phyloP scores from a whole-genome alignment of 2,888 invertebrate genomes.

The Drosophila limbata region DNA sequence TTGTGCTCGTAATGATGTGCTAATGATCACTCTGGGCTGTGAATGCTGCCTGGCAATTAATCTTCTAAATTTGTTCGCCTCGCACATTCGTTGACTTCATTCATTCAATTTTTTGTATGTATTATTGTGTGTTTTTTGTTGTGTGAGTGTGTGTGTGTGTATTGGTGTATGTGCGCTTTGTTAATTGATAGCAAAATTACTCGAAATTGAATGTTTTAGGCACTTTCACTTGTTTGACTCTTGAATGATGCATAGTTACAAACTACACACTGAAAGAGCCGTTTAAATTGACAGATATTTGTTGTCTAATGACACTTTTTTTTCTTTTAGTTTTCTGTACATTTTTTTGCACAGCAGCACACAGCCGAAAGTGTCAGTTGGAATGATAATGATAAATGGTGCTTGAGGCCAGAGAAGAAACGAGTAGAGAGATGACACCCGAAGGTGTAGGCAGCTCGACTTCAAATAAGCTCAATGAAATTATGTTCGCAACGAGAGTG shows the following conservation, averaged over 20 bases:
- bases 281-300: constrained; percentile 63
- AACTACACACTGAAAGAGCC: constrained; percentile 43
- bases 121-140: background rate
- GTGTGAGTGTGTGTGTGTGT: constrained; percentile 1
- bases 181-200: constrained; percentile 81
- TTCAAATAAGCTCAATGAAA: constrained; percentile 19
- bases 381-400: constrained; percentile 54
- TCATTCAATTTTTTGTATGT: constrained; percentile 16
- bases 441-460: constrained; percentile 7
- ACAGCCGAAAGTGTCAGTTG: constrained; percentile 48
- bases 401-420: constrained; percentile 30
- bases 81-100: constrained; percentile 26
- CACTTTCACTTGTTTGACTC: constrained; percentile 70
- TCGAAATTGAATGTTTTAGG: constrained; percentile 72
- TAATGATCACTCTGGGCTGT: constrained; percentile 61
- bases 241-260: constrained; percentile 44
- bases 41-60: constrained; percentile 62
- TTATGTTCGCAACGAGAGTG: background rate
- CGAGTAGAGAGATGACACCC: constrained; percentile 2
- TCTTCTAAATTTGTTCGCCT: constrained; percentile 55
- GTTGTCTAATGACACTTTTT: constrained; percentile 48
- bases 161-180: constrained; percentile 46
- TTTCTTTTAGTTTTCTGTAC: constrained; percentile 13
- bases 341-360: constrained; percentile 40
- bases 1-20: constrained; percentile 68